Base-by-base conservation (phyloP, 2,888 invertebrate species). In the Tinea pellionella region DNA sequence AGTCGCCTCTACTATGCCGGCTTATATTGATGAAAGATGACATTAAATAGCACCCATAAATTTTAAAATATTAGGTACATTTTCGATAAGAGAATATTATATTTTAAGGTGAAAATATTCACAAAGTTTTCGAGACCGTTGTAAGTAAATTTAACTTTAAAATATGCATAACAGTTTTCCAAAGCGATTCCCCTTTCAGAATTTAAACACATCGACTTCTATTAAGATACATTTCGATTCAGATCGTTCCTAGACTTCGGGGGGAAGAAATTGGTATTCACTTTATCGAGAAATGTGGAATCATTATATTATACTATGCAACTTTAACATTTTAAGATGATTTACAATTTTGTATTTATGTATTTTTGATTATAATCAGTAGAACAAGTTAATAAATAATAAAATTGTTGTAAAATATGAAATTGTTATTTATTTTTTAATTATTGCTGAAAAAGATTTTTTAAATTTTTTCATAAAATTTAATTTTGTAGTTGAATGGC, bases 141-240 rank as follows among this genome's bases (percentile, higher is more conserved):
- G 74, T 78, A 82, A 83, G 84, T 84, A 86, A 84, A 86, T 86
- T 85, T 82, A 77, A 84, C 80, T 85, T 86, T 86, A 85, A 87
- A 85, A 86, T 87, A 87, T 87, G 86, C 85, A 83, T 85, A 85
- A 86, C 85, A 85, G 85, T 85, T 86, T 85, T 83, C 85, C 83
- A 71, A 83, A 78, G 83, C 81, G 84, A 78, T 77, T 60, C 82
- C 78, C 76, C 78, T 77, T 77, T 78, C 69, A 68, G 75, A 86
- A 86, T 85, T 86, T 84, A 84, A 86, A 86, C 78, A 82, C 79
- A 83, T 80, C 76, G 75, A 75, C 66, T 76, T 77, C 78, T 85
- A 85, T 86, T 86, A 87, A 78, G 83, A 82, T 79, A 82, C 85
- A 83, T 87, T 86, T 77, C 80, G 69, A 83, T 85, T 85, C 84